Conservation (phyloP, 64 coral and sea anemone genomes). For the Acropora yongei region DNA sequence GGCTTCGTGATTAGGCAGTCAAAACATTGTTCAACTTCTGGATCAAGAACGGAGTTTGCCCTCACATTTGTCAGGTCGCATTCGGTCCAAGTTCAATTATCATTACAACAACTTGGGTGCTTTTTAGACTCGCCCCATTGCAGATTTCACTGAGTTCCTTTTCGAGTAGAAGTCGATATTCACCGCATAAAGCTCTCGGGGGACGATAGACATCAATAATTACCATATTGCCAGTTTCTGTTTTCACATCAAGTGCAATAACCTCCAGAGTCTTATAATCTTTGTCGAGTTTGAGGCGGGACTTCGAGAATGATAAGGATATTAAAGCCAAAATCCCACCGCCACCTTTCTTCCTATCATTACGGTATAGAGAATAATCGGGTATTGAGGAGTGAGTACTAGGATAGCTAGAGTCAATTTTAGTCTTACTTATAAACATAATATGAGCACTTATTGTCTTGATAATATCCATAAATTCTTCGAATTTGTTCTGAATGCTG, state of each 20-base stretch:
- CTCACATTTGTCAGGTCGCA: too few relatives aligned
- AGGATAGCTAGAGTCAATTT: constrained; percentile 38
- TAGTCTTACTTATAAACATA: constrained; percentile 38
- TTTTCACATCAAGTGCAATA: constrained; percentile 45
- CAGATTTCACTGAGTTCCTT: constrained; percentile 57
- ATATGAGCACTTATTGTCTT: constrained; percentile 2
- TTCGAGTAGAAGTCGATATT: constrained; percentile 57
- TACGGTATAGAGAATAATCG: constrained; percentile 30
- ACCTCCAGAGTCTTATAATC: constrained; percentile 51
- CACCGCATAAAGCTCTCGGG: background rate
- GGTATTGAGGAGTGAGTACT: constrained; percentile 29
- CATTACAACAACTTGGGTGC: constrained; percentile 23
- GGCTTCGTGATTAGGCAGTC: too few relatives aligned
- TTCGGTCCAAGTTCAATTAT: too few relatives aligned
- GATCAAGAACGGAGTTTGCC: too few relatives aligned
- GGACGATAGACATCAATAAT: constrained; percentile 22
- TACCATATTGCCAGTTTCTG: constrained; percentile 31
- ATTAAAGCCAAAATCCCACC: constrained; percentile 51
- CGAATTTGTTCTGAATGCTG: background rate
- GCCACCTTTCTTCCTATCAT: constrained; percentile 59
- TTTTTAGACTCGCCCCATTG: constrained; percentile 60
- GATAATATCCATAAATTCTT: constrained; percentile 4
- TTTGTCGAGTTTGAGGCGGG: constrained; percentile 11
- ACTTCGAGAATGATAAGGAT: constrained; percentile 1
- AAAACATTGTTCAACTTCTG: too few relatives aligned